Conservation (phyloP, 2,113 vertebrate genomes). For the Thermophis baileyi region DNA sequence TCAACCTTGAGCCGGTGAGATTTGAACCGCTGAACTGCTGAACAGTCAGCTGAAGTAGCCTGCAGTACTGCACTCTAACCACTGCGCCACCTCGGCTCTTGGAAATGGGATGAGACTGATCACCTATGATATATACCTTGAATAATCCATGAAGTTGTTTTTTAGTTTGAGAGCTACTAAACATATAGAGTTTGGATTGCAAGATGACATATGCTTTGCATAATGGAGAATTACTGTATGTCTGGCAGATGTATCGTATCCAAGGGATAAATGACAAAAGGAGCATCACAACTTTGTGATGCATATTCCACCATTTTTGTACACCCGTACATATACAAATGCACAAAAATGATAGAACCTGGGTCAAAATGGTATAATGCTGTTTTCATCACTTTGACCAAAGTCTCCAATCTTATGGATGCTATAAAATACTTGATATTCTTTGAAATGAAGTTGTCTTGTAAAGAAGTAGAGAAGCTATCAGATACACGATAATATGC, state of each 20-base stretch:
- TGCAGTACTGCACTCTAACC: too few relatives aligned
- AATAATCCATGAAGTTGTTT: background rate
- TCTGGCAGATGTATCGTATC: background rate
- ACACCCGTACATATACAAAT: background rate
- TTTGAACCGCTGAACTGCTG: too few relatives aligned
- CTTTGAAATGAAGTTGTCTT: background rate
- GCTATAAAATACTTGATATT: background rate
- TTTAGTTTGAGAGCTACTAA: background rate
- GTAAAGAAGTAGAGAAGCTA: background rate
- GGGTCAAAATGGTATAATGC: background rate
- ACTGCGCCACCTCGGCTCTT: too few relatives aligned
- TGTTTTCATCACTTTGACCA: background rate
- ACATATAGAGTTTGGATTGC: background rate
- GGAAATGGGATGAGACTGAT: background rate
- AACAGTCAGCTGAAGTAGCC: too few relatives aligned
- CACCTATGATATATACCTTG: background rate
- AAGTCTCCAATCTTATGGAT: background rate
- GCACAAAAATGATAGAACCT: background rate
- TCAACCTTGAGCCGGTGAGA: too few relatives aligned
- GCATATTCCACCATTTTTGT: background rate
- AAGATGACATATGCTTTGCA: background rate
- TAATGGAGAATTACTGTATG: background rate
- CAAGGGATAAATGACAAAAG: background rate
- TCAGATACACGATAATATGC: background rate
- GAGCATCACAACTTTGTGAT: background rate